These are phyloP conservation scores for Drosophila kepulauana DNA, from an alignment of 1,140 invertebrate species.

Conservation along the genomic window DNA sequence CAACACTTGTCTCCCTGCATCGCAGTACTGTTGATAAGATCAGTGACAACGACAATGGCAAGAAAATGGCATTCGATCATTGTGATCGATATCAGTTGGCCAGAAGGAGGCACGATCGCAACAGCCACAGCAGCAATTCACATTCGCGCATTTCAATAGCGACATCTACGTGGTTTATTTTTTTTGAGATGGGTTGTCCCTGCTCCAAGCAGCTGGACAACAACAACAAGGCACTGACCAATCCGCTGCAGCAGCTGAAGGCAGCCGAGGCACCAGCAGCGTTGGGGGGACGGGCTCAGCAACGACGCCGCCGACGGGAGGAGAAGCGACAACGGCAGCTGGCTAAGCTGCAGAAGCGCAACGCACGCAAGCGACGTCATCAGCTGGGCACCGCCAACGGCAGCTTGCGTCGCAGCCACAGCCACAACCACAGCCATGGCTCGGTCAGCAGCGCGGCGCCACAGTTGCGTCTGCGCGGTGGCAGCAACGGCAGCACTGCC, in stretches of 20 bases:
- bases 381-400: conserved; percentile 15
- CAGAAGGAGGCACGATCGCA: conserved; percentile 5
- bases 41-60: conserved; percentile 12
- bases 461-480: conserved; percentile 60
- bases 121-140: too few species aligned
- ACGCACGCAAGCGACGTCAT: conserved; percentile 52
- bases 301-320: conserved; percentile 47
- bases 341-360: conserved; percentile 67
- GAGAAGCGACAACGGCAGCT: conserved; percentile 67
- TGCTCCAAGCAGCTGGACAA: conserved; percentile 62
- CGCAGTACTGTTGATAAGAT: conserved; percentile 1
- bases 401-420: conserved; percentile 22
- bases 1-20: conserved; percentile 13
- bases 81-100: conserved; percentile 33
- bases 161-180: not conserved
- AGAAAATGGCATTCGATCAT: conserved; percentile 30
- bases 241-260: conserved; percentile 64
- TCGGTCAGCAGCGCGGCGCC: conserved; percentile 18
- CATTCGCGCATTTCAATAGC: not conserved
- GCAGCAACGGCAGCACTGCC: conserved; percentile 69
- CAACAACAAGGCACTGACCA: conserved; percentile 26
- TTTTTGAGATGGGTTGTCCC: conserved; percentile 64
- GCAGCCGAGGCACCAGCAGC: conserved; percentile 33
- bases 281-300: conserved; percentile 8
- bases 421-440: conserved; percentile 1